phyloP scores from a whole-genome alignment of 2,888 invertebrate genomes.

The Serrognathus titanus region DNA sequence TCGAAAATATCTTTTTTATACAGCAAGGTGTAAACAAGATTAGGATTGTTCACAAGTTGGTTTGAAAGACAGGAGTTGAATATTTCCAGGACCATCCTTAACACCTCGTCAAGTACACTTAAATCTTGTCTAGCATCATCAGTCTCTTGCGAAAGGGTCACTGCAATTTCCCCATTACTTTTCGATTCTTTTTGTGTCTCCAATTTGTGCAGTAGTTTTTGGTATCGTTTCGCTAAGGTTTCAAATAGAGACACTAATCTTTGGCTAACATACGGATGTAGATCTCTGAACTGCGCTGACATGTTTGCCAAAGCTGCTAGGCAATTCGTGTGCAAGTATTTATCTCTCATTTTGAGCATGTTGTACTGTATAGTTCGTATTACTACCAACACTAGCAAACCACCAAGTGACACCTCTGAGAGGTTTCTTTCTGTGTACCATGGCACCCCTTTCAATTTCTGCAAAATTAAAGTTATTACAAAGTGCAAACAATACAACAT shows the following conservation, averaged over 20 bases:
- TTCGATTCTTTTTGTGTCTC: slow-evolving; percentile 20
- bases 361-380: slow-evolving; percentile 96
- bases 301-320: slow-evolving; percentile 97
- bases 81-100: slow-evolving; percentile 95
- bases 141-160: slow-evolving; percentile 33
- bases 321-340: slow-evolving; percentile 98
- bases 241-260: slow-evolving; percentile 88
- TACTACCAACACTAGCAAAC: slow-evolving; percentile 90
- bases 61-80: slow-evolving; percentile 91
- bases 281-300: slow-evolving; percentile 87
- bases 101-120: slow-evolving; percentile 89
- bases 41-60: slow-evolving; percentile 82
- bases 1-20: slow-evolving; percentile 91
- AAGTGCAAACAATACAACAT: not conserved
- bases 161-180: slow-evolving; percentile 25
- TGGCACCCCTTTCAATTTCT: slow-evolving; percentile 81
- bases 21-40: slow-evolving; percentile 91
- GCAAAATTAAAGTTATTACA: slow-evolving; percentile 32
- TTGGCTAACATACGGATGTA: slow-evolving; percentile 96
- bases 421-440: slow-evolving; percentile 95
- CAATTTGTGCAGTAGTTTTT: slow-evolving; percentile 52
- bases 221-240: slow-evolving; percentile 84
- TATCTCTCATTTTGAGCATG: slow-evolving; percentile 93
- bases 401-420: slow-evolving; percentile 90
- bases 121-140: slow-evolving; percentile 73